A percentile compares a stretch with the other conserved stretches of the same genome.
Evolutionary conservation across 2,888 invertebrate genomes (phyloP).

Genomic region (Hedya salicella): DNA sequence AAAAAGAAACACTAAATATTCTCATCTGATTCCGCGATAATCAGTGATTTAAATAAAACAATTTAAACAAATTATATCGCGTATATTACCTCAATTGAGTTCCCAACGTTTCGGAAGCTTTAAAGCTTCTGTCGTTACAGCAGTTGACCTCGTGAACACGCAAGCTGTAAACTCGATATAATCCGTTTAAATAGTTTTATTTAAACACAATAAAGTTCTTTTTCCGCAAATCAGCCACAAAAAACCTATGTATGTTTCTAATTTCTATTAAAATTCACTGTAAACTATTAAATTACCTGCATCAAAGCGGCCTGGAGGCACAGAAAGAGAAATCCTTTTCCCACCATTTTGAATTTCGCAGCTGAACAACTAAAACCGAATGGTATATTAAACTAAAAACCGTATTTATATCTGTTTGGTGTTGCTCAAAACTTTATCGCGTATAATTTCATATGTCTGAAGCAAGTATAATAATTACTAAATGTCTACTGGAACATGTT

Average conservation of each 20-base stretch:
- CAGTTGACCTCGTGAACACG: too few relatives aligned
- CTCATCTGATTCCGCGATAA: too few relatives aligned
- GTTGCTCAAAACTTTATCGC: slow-evolving; percentile 28
- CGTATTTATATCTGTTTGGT: slow-evolving; percentile 22
- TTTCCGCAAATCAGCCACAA: background rate
- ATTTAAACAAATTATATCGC: too few relatives aligned
- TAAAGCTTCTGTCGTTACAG: too few relatives aligned
- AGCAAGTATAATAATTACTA: slow-evolving; percentile 15
- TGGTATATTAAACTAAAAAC: slow-evolving; percentile 8
- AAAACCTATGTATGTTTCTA: too few relatives aligned
- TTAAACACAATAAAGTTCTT: too few relatives aligned
- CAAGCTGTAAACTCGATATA: too few relatives aligned
- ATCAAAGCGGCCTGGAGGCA: slow-evolving; percentile 31
- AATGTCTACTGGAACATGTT: slow-evolving; percentile 7
- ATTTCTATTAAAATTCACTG: background rate
- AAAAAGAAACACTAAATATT: too few relatives aligned
- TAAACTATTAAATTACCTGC: slow-evolving; percentile 18
- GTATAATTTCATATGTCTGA: background rate
- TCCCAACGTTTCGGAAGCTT: too few relatives aligned
- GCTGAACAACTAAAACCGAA: background rate
- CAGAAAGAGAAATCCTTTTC: slow-evolving; percentile 4
- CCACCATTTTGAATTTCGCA: slow-evolving; percentile 18
- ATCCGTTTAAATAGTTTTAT: too few relatives aligned
- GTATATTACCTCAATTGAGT: too few relatives aligned
- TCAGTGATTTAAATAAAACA: too few relatives aligned